Base-by-base conservation (phyloP, 1,140 invertebrate genomes). In the Laupala kohalensis region DNA sequence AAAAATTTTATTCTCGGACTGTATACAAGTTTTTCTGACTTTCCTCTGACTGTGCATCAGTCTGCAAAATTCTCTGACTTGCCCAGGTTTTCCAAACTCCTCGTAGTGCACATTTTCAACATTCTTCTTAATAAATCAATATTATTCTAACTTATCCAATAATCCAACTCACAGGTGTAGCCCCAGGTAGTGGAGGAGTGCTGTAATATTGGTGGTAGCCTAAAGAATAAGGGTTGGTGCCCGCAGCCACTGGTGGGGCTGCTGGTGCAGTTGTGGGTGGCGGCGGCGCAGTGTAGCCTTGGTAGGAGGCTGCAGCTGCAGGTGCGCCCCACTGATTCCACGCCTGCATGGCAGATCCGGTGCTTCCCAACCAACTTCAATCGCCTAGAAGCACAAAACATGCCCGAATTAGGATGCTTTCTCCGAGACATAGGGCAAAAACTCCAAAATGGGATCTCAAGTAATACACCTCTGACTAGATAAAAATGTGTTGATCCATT, bases 271-370 rank as follows among this genome's bases (percentile, higher is more conserved):
- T 27, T 4, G 65, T 64, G 15, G 67, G 67, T 25, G 27, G 68
- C 23, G 53, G 63, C 4, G 30, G 30, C 24, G 70, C 62, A n/a
- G 19, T 24, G 23, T 30, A 23, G 25, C 25, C 53, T n/a, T 29
- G 26, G 23, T 30, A 23, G 25, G 19, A 64, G 15, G 26, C 67
- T 25, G 64, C 64, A 65, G 64, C 64, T 25, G 29, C 67, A 23
- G 70, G 28, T 3, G 13, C 68, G 13, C 68, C 65, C 72, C 72
- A 72, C 53, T 72, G 72, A 65, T 72, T 72, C 72, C 72, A 72
- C 9, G 72, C 67, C 72, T 72, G 72, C 72, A 72, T 72, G 37
- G 37, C 4, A 19, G 9, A 53, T 9, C 9, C 9, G 9, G 9
- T 53, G 37, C 37, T 53, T n/a, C n/a, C n/a, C 37, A 9, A 2